Percentiles rank a stretch among this genome's conserved stretches.
phyloP scores from a whole-genome alignment of 2,113 vertebrate species.

The Lepidothrix coronata region DNA sequence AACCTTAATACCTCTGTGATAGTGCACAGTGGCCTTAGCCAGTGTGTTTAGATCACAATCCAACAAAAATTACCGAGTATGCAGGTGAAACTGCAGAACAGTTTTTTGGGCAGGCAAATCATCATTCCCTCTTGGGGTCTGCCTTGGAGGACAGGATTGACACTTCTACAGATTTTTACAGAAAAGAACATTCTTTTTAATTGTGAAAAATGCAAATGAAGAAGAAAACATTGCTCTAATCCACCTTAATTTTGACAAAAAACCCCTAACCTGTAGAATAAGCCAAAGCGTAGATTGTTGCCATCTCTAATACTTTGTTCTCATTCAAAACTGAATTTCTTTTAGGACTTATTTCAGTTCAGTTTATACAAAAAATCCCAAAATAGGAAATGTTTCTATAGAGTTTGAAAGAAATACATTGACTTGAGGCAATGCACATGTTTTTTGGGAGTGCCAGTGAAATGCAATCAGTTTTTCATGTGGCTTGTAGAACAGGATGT shows the following conservation, averaged over 20 bases:
- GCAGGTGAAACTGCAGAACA: neutral
- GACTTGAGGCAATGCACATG: rapidly evolving
- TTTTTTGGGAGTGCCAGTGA: neutral
- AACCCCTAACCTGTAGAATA: neutral
- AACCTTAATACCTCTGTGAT: neutral
- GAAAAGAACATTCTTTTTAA: neutral
- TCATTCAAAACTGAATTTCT: neutral
- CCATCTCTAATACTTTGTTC: neutral
- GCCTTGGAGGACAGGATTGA: neutral
- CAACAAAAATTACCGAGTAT: neutral
- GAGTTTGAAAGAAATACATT: neutral
- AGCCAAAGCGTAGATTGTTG: neutral
- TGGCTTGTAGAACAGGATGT: neutral
- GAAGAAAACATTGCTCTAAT: neutral
- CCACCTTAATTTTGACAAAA: neutral
- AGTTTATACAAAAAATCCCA: neutral
- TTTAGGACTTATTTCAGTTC: neutral
- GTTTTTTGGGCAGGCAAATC: neutral
- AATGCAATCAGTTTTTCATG: neutral
- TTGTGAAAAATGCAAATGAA: neutral
- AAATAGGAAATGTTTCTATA: neutral
- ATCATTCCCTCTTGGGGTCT: neutral
- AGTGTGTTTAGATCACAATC: neutral
- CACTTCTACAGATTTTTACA: neutral
- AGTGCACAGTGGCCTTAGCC: neutral